Conservation (phyloP, 2,113 vertebrate genomes). For the Hippoglossus stenolepis region DNA sequence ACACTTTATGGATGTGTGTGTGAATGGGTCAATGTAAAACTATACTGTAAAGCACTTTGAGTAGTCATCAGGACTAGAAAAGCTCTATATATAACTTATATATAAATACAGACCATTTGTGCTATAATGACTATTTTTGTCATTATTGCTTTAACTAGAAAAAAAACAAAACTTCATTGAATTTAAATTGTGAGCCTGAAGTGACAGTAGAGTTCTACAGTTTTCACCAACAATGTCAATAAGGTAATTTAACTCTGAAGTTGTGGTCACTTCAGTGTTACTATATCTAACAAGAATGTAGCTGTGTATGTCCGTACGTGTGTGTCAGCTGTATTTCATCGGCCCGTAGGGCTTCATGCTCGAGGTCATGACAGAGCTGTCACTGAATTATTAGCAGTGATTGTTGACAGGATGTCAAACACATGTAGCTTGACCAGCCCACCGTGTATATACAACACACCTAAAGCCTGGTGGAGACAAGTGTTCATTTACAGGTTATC, state of each 20-base stretch:
- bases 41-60: too few species aligned
- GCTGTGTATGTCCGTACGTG: not conserved
- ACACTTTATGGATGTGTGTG: too few species aligned
- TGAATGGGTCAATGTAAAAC: too few species aligned
- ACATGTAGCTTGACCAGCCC: not conserved
- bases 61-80: too few species aligned
- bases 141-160: too few species aligned
- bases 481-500: slow-evolving; percentile 35
- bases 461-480: slow-evolving; percentile 4
- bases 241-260: not conserved
- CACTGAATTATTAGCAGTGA: slow-evolving; percentile 2
- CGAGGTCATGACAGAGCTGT: slow-evolving; percentile 17
- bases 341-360: not conserved
- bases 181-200: too few species aligned
- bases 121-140: too few species aligned
- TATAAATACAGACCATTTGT: too few species aligned
- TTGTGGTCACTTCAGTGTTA: not conserved
- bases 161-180: too few species aligned
- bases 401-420: slow-evolving; percentile 25
- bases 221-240: not conserved
- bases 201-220: not conserved
- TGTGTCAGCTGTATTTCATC: slow-evolving; percentile 16
- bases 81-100: too few species aligned
- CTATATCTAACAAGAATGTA: not conserved
- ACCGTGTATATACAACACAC: not conserved